phyloP scores from a whole-genome alignment of 2,113 vertebrate species.

The Pampusana beccarii region DNA sequence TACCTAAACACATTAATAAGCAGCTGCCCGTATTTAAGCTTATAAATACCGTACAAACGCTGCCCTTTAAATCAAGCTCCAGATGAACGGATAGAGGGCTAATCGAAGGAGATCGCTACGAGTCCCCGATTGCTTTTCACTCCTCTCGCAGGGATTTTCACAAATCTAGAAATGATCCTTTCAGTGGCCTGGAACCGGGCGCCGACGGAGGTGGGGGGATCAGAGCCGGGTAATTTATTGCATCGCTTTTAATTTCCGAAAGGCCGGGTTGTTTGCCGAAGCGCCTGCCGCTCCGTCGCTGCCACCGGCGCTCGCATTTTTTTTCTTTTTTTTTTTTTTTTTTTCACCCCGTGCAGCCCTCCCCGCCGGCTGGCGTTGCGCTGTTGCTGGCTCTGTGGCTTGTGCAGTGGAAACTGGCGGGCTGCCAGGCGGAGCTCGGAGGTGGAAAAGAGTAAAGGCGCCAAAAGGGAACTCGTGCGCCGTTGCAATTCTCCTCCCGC shows the following conservation, averaged over 20 bases:
- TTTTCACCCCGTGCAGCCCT: neutral
- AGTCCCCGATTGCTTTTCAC: neutral
- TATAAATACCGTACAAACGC: neutral
- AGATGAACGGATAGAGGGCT: slow-evolving; percentile 4
- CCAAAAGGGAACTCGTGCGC: slow-evolving; percentile 60
- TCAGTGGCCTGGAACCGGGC: neutral
- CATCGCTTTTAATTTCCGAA: neutral
- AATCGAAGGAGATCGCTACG: slow-evolving; percentile 4
- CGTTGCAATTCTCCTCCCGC: slow-evolving; percentile 21
- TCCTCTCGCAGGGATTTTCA: neutral
- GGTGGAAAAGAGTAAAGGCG: slow-evolving; percentile 66
- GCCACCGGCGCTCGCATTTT: neutral
- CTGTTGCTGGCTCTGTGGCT: slow-evolving; percentile 31
- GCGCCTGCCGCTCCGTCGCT: neutral
- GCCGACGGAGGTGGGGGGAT: neutral
- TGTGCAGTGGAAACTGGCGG: slow-evolving; percentile 69
- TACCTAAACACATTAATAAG: slow-evolving; percentile 6
- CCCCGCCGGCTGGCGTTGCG: slow-evolving; percentile 5
- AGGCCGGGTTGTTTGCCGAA: neutral
- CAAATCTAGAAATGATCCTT: slow-evolving; percentile 20
- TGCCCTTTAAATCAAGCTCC: slow-evolving; percentile 47
- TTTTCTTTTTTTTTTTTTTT: neutral
- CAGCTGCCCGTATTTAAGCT: slow-evolving; percentile 26
- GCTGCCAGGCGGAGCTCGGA: slow-evolving; percentile 53
- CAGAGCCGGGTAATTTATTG: neutral